Evolutionary conservation across 35 echinoderm and acorn worm species (phyloP).

Genomic region (Diadema setosum): DNA sequence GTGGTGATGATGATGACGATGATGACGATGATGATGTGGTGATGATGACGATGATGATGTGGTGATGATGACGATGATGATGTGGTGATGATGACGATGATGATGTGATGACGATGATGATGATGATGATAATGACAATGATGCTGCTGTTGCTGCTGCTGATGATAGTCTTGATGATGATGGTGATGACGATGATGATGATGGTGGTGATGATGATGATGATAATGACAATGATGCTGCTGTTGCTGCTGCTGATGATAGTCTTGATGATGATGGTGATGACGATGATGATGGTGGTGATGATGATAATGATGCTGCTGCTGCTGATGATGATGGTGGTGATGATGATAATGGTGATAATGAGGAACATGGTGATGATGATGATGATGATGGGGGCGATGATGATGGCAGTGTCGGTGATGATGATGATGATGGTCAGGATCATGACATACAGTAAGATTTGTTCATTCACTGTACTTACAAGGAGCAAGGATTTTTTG

Average conservation of each 20-base stretch:
- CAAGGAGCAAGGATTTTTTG: too few relatives aligned
- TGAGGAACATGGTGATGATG: background rate
- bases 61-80: background rate
- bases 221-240: background rate
- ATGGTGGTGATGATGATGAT: background rate
- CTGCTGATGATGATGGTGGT: background rate
- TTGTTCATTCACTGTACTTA: too few relatives aligned
- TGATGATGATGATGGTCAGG: too few relatives aligned
- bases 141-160: background rate
- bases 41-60: background rate
- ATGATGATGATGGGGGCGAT: background rate
- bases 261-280: background rate
- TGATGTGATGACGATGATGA: background rate
- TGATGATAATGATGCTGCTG: background rate
- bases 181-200: background rate
- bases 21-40: background rate
- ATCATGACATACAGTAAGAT: too few relatives aligned
- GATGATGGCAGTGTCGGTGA: too few relatives aligned
- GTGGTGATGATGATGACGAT: constrained; percentile 16
- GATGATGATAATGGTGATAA: too few relatives aligned
- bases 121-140: background rate
- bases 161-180: background rate
- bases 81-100: too few relatives aligned
- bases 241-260: background rate
- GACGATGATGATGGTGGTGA: background rate